Evolutionary conservation across 2,113 vertebrate genomes (phyloP).

Genomic region (Asarcornis scutulata): DNA sequence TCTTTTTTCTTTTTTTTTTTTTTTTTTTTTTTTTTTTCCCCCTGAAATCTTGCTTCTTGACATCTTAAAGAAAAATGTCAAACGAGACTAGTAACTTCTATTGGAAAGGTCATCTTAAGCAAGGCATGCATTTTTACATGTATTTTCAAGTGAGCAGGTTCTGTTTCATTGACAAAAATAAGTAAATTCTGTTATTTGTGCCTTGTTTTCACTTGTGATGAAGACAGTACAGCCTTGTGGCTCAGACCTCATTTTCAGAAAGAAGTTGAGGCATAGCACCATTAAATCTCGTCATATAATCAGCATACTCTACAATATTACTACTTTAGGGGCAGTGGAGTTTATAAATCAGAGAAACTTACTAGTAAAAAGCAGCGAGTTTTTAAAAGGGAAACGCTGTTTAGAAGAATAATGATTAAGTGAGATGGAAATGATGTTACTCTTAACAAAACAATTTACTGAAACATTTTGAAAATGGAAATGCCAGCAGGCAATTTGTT

Average conservation of each 20-base stretch:
- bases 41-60: neutral
- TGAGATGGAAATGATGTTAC: constrained; percentile 65
- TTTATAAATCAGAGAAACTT: constrained; percentile 56
- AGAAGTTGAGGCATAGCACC: neutral
- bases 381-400: constrained; percentile 54
- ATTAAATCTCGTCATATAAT: constrained; percentile 19
- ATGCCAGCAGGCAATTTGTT: constrained; percentile 66
- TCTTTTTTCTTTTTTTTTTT: no score
- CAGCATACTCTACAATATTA: constrained; percentile 19
- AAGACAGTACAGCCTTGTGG: neutral
- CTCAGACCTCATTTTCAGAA: constrained; percentile 23
- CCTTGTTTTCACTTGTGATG: neutral
- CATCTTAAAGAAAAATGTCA: neutral
- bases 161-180: neutral
- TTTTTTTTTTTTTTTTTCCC: neutral
- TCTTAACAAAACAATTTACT: constrained; percentile 69
- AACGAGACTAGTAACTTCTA: neutral
- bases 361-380: constrained; percentile 30
- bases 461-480: constrained; percentile 64
- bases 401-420: constrained; percentile 63
- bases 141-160: neutral
- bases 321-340: neutral
- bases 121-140: neutral
- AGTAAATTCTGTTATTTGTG: neutral
- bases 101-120: neutral